Base-by-base conservation (phyloP, 2,888 invertebrate species). In the Apamea anceps region DNA sequence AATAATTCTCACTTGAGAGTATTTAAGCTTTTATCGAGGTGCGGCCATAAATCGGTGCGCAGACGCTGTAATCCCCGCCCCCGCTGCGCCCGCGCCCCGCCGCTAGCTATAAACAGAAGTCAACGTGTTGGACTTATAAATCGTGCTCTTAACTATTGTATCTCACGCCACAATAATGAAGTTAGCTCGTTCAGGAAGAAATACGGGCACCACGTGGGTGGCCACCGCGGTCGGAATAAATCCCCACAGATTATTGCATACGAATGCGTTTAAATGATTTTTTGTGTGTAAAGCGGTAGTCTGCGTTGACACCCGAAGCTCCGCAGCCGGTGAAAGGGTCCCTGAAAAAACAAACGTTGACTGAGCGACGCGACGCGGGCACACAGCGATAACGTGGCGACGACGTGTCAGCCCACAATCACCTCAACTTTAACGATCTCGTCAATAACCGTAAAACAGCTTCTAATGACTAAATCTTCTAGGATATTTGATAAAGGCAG, bases 81-180 rank as follows among this genome's bases (percentile, higher is more conserved):
- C 95, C 95, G 93, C 94, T 93, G 93, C 94, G 91, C 92, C 93
- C 94, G 92, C 93, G 91, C 92, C 93, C 93, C 94, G 94, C 96
- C 95, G 93, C 94, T 93, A 94, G 96, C 96, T 96, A 96, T 96
- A 96, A 97, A 96, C 97, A 97, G 97, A 96, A 96, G 97, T 96
- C 96, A 96, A 96, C 97, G 96, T 97, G 96, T 96, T 95, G 94
- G 95, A 95, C 96, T 96, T 96, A 97, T 97, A 97, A 96, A 97
- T 97, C 96, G 96, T 96, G 95, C 93, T 96, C 97, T 96, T 96
- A 96, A 96, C 96, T 96, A 96, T 96, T 96, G 97, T 97, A 96
- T 96, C 96, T 96, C 95, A 94, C 94, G 95, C 96, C 96, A 97
- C 96, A 96, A 96, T 97, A 96, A 97, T 97, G 96, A 97, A 96